phyloP scores from a whole-genome alignment of 2,797 vertebrate genomes.

The Eulemur albifrons region DNA sequence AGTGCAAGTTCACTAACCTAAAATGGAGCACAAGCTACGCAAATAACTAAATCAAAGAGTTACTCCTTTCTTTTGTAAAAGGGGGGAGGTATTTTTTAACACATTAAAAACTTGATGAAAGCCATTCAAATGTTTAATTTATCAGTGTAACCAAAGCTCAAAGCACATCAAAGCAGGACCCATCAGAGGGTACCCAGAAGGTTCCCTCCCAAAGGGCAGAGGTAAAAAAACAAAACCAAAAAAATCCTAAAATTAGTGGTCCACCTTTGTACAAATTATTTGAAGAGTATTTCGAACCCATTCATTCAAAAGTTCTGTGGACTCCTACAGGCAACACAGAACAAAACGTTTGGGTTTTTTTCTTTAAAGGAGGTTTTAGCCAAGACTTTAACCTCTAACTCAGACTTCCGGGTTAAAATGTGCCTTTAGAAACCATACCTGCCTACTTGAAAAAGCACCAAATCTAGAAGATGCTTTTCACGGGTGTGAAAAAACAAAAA shows the following conservation, averaged over 20 bases:
- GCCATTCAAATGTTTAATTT: conserved; percentile 74
- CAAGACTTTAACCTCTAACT: conserved; percentile 65
- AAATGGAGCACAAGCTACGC: conserved; percentile 36
- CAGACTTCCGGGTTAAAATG: conserved; percentile 68
- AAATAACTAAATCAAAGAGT: conserved; percentile 63
- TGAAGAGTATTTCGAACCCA: conserved; percentile 69
- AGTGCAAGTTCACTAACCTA: conserved; percentile 38
- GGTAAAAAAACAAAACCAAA: conserved; percentile 24
- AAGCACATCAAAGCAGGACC: conserved; percentile 72
- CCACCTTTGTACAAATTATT: conserved; percentile 78
- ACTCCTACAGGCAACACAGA: conserved; percentile 71
- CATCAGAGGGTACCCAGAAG: conserved; percentile 47
- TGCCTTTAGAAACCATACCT: conserved; percentile 53
- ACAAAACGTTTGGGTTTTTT: conserved; percentile 56
- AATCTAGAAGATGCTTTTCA: conserved; percentile 53
- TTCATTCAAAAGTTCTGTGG: conserved; percentile 71
- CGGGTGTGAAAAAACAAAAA: not conserved
- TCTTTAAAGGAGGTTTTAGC: conserved; percentile 58
- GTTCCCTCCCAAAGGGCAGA: conserved; percentile 33
- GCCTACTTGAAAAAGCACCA: conserved; percentile 51
- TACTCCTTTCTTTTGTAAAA: conserved; percentile 62
- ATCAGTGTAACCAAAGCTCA: conserved; percentile 71
- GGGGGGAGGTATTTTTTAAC: conserved; percentile 42
- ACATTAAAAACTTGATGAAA: conserved; percentile 75
- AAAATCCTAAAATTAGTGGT: conserved; percentile 80